Conservation (phyloP, 2,113 vertebrate species). For the Neoarius graeffei region DNA sequence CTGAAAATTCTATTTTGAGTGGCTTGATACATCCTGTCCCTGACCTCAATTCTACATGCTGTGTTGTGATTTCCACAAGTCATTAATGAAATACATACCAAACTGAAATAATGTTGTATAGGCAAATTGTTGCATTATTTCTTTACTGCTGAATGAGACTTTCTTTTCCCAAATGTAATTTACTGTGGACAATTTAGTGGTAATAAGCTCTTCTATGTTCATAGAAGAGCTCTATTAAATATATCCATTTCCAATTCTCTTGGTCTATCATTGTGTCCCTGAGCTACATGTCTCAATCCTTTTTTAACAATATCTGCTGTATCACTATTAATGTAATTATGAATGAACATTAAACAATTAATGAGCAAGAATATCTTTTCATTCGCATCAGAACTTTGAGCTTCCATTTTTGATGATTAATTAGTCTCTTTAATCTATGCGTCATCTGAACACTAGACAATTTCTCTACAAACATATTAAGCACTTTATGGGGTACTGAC, state of each 20-base stretch:
- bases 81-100: background rate
- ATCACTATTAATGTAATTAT: background rate
- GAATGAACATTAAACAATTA: background rate
- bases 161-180: background rate
- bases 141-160: background rate
- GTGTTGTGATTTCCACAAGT: background rate
- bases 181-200: background rate
- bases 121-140: background rate
- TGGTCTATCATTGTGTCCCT: background rate
- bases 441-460: background rate
- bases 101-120: background rate
- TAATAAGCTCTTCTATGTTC: background rate
- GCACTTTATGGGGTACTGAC: background rate
- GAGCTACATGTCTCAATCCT: background rate
- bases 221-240: background rate
- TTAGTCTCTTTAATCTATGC: background rate
- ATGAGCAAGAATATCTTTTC: background rate
- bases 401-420: background rate
- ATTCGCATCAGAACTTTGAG: background rate
- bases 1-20: background rate
- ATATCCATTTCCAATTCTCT: conserved; percentile 10
- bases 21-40: background rate
- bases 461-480: background rate
- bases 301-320: background rate
- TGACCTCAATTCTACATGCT: background rate